Base-by-base conservation (phyloP, 2,113 vertebrate species). In the Lampris incognitus region DNA sequence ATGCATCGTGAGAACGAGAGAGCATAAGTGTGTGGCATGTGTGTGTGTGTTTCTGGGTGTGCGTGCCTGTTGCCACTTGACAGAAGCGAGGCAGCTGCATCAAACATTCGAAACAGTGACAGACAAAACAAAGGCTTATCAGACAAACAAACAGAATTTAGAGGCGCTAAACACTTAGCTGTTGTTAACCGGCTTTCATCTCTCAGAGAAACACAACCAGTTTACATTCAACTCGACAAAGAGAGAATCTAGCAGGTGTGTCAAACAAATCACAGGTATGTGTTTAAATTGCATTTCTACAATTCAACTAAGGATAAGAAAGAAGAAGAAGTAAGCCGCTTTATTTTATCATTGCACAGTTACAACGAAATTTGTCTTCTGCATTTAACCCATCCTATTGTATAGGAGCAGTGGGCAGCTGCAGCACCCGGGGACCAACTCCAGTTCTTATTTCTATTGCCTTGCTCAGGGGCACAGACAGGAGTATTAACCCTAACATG, bases 71-170 rank as follows among this genome's bases (percentile, higher is more conserved):
- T 90, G 65, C 64, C 24, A 37, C 54, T 79, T 67, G 74, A 88
- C 59, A 83, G 87, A 86, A 76, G 72, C 78, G 81, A 89, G 84
- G 69, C 68, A 85, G 81, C 51, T 5, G 81, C 83, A 78, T 86
- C 83, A 89, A 88, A 88, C 74, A 84, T 80, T 76, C 88, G 88
- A 86, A 86, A 44, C 64, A 66, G 72, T 69, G 80, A 88, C 87
- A 92, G 76, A 85, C 83, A 85, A 78, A 88, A 68, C 65, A 72
- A 84, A 79, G 66, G 84, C 69, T 91, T 81, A 87, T 86, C 83
- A 84, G 9, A 72, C 76, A 78, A 79, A 83, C 61, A 85, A 79
- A 85, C 57, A 74, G 61, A 82, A 66, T 83, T 69, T 74, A 1
- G 48, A 77, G 55, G 59, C 70, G 61, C 50, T 79, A 62, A 84